Conservation (phyloP, 2,113 vertebrate species). For the Atractosteus spatula region DNA sequence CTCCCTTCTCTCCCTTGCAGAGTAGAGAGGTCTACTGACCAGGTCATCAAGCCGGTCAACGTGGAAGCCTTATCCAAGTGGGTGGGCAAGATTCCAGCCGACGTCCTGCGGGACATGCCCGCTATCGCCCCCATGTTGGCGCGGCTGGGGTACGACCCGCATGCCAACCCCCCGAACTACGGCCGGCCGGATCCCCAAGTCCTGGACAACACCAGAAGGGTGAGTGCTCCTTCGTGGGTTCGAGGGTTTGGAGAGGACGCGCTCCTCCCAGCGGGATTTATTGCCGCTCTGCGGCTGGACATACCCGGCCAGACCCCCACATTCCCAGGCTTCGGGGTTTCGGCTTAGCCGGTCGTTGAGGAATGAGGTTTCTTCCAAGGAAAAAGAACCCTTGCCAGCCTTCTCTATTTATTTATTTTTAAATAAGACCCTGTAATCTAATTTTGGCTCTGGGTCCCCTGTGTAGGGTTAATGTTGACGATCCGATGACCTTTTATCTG, state of each 20-base stretch:
- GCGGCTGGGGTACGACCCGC: conserved; percentile 88
- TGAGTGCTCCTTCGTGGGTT: conserved; percentile 55
- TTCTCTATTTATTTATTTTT: too few relatives aligned
- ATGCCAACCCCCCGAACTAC: conserved; percentile 92
- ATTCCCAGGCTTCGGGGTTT: background rate
- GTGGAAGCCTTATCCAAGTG: conserved; percentile 93
- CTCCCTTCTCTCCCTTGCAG: conserved; percentile 49
- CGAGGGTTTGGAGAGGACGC: background rate
- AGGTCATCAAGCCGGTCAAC: conserved; percentile 95
- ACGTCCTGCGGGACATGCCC: conserved; percentile 90
- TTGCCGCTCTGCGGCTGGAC: too few relatives aligned
- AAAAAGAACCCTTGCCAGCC: too few relatives aligned
- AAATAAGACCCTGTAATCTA: too few relatives aligned
- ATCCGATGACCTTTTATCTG: too few relatives aligned
- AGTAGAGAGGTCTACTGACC: conserved; percentile 94
- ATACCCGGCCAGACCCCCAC: too few relatives aligned
- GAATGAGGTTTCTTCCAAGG: too few relatives aligned
- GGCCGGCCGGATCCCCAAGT: conserved; percentile 89
- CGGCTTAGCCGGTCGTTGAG: background rate
- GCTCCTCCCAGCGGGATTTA: too few relatives aligned
- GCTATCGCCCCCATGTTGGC: conserved; percentile 92
- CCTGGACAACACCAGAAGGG: conserved; percentile 92
- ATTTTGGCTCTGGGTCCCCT: too few relatives aligned
- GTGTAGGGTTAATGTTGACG: too few relatives aligned
- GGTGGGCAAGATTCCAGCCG: conserved; percentile 92